Base-by-base conservation (phyloP, 2,113 vertebrate species). In the Atherinomorus stipes region DNA sequence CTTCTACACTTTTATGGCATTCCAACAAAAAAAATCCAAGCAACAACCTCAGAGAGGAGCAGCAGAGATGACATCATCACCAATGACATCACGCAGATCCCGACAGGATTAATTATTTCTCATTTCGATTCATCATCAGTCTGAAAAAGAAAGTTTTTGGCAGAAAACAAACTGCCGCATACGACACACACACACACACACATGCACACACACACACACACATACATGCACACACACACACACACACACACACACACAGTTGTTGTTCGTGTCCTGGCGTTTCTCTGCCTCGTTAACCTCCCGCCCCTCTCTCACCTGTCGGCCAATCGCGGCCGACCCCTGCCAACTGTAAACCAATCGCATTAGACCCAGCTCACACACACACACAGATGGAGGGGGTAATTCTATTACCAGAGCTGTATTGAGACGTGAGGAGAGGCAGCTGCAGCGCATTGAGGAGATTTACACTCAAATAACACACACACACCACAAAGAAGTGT, bases 371-470 rank as follows among this genome's bases (percentile, higher is more conserved):
- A 74, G 72, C 31, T 66, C 75, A 71, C 81, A 76, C 49, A 51
- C 57, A 61, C 51, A 34, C 51, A 62, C 77, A 72, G 61, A 79
- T 52, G 71, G 65, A 12, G 26, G 71, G 64, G 76, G 73, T 87
- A 76, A 84, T 84, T 87, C 83, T 84, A 85, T 87, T 87, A 81
- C 60, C 68, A 71, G 66, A 78, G 73, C 52, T 80, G 40, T 65
- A 78, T 23, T 66, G 71, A 89, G 84, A 87, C 80, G 82, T 89
- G 87, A 89, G 71, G 78, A 85, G 80, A 85, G 38, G 83, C 88
- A 89, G 88, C 88, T 89, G 88, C 85, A 87, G 74, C 57, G 31
- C 21, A 81, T 86, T 83, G 72, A 80, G 16, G 25, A 61, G 68
- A 82, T 80, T 78, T 78, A 85, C 60, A 72, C 76, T 57, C 68